These are phyloP conservation scores for Urocynchramus pylzowi DNA, from an alignment of 2,113 vertebrate genomes.

Conservation along the genomic window DNA sequence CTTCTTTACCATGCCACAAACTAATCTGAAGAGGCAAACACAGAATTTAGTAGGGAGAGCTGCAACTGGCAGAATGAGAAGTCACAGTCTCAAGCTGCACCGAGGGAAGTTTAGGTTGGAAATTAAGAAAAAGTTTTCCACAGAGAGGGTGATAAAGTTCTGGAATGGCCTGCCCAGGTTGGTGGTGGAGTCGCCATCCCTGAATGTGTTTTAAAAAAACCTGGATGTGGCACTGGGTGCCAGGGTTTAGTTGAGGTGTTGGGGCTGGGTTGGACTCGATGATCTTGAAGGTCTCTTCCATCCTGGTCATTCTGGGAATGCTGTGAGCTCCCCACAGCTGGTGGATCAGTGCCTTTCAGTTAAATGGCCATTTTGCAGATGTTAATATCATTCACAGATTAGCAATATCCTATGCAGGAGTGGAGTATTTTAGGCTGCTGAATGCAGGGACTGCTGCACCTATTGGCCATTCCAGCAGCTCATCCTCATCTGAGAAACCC, in stretches of 20 bases:
- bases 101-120: not conserved
- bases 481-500: not conserved
- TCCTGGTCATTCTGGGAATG: not conserved
- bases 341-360: not conserved
- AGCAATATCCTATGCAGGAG: not conserved
- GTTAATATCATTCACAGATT: not conserved
- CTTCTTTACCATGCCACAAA: not conserved
- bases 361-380: not conserved
- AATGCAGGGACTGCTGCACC: not conserved
- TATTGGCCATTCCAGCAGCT: not conserved
- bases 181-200: not conserved
- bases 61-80: not conserved
- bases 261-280: not conserved
- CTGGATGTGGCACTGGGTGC: not conserved
- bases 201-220: not conserved
- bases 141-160: not conserved
- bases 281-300: not conserved
- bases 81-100: not conserved
- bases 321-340: not conserved
- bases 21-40: not conserved
- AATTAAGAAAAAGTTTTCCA: not conserved
- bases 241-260: not conserved
- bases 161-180: not conserved
- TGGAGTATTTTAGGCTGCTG: not conserved
- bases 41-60: not conserved